Evolutionary conservation across 1,140 invertebrate species (phyloP).

Genomic region (Paralvinella palmiformis): DNA sequence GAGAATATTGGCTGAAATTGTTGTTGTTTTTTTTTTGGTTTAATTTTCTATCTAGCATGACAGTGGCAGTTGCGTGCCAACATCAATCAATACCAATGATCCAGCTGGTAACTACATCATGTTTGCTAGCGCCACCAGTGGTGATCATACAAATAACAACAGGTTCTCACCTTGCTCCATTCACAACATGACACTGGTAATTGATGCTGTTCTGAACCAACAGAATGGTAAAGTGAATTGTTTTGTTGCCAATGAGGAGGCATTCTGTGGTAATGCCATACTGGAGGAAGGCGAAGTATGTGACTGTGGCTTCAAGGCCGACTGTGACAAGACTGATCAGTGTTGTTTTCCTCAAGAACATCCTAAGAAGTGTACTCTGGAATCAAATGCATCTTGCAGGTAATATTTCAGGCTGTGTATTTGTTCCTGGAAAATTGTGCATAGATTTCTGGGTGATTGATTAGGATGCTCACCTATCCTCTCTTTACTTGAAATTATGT

Average conservation of each 20-base stretch:
- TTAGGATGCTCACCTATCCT: no score
- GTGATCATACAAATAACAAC: slow-evolving; percentile 44
- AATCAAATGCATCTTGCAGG: slow-evolving; percentile 71
- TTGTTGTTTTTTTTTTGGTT: no score
- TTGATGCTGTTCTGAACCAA: slow-evolving; percentile 59
- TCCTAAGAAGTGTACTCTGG: slow-evolving; percentile 63
- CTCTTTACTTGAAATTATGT: no score
- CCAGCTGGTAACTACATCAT: slow-evolving; percentile 88
- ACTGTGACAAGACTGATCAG: slow-evolving; percentile 65
- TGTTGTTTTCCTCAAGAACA: slow-evolving; percentile 78
- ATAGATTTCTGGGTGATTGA: no score
- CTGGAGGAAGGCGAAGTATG: slow-evolving; percentile 96
- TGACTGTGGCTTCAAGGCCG: slow-evolving; percentile 92
- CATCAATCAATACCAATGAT: slow-evolving; percentile 70
- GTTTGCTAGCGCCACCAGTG: slow-evolving; percentile 51
- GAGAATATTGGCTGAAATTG: no score
- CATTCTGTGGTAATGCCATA: slow-evolving; percentile 99
- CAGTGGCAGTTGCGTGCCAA: slow-evolving; percentile 65
- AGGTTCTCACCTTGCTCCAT: slow-evolving; percentile 60
- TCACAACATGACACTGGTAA: slow-evolving; percentile 75
- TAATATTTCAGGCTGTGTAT: no score
- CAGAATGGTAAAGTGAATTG: slow-evolving; percentile 92
- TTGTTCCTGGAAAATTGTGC: no score
- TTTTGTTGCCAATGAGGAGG: slow-evolving; percentile 80
- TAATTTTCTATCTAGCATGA: slow-evolving; percentile 76